A percentile compares a stretch with the other conserved stretches of the same genome.
These are phyloP conservation scores for Drosophila stalkeri DNA, from an alignment of 2,888 invertebrate species.

Conservation along the genomic window DNA sequence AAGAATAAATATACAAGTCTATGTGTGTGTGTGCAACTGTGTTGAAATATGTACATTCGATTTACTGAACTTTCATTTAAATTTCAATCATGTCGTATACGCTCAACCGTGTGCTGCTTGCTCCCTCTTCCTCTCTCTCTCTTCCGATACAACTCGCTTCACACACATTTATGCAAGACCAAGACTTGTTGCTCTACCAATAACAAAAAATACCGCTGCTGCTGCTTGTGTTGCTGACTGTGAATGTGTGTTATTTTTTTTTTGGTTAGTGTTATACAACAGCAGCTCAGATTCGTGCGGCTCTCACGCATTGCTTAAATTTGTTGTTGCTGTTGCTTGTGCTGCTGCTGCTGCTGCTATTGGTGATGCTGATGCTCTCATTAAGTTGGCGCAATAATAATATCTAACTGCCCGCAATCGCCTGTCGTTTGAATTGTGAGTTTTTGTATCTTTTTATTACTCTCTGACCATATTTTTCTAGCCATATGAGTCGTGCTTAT, in stretches of 20 bases:
- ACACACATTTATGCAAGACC: conserved; percentile 63
- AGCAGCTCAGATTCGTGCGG: conserved; percentile 45
- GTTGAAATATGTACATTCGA: conserved; percentile 45
- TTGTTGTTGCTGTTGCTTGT: conserved; percentile 2
- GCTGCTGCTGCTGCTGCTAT: conserved; percentile 14
- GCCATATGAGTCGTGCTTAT: conserved; percentile 44
- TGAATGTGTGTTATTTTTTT: conserved; percentile 37
- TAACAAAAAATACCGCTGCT: conserved; percentile 22
- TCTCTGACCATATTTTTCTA: conserved; percentile 38
- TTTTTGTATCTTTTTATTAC: conserved; percentile 25
- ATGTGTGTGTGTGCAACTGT: conserved; percentile 12
- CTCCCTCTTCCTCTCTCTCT: conserved; percentile 1
- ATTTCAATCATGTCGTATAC: conserved; percentile 62
- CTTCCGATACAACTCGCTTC: conserved; percentile 11
- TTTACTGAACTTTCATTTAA: conserved; percentile 61
- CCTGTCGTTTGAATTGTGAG: conserved; percentile 10
- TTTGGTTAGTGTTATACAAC: conserved; percentile 76
- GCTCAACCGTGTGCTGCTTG: conserved; percentile 10
- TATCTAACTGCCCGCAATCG: conserved; percentile 18
- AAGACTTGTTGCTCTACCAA: conserved; percentile 73
- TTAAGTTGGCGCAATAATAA: conserved; percentile 25
- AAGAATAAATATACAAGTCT: conserved; percentile 68
- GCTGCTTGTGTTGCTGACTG: conserved; percentile 21
- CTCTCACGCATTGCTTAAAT: conserved; percentile 51
- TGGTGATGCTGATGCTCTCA: conserved; percentile 34